phyloP scores from a whole-genome alignment of 2,113 vertebrate genomes.

The Myrmecophaga tridactyla region DNA sequence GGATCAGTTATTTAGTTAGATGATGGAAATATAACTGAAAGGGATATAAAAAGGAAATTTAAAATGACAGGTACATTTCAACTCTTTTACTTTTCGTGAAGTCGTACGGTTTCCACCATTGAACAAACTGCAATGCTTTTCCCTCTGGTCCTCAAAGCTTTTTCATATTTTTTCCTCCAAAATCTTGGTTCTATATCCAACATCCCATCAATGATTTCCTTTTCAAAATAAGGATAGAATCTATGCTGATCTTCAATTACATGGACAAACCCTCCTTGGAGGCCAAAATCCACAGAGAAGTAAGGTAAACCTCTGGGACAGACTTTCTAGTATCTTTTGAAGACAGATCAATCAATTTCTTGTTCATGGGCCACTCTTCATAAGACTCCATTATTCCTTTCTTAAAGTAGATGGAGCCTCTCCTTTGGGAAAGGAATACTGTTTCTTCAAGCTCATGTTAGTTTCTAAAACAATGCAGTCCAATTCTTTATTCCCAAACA shows the following conservation, averaged over 20 bases:
- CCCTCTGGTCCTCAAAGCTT: constrained; percentile 97
- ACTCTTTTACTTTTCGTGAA: constrained; percentile 88
- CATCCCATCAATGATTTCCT: constrained; percentile 99
- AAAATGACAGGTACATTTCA: not conserved
- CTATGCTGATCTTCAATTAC: no score
- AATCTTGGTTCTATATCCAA: constrained; percentile 94
- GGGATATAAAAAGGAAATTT: no score
- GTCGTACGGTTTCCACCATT: constrained; percentile 96
- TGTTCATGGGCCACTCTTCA: constrained; percentile 99
- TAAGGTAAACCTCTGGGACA: not conserved
- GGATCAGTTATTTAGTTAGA: not conserved
- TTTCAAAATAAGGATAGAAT: constrained; percentile 73
- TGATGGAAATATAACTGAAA: not conserved
- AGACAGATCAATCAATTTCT: constrained; percentile 96
- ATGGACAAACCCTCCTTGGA: no score
- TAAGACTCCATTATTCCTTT: constrained; percentile 98
- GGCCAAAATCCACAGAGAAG: no score
- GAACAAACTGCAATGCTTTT: constrained; percentile 93
- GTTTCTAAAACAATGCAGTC: constrained; percentile 97
- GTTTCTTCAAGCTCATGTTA: constrained; percentile 88
- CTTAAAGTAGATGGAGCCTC: constrained; percentile 99
- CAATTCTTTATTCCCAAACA: constrained; percentile 93
- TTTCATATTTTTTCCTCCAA: constrained; percentile 93
- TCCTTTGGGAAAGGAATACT: constrained; percentile 93
- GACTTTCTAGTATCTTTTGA: constrained; percentile 91